Evolutionary conservation across 2,888 invertebrate species (phyloP), one percentile per base, ranked within the genome.

Genomic region (Drosophila mayaguana): DNA sequence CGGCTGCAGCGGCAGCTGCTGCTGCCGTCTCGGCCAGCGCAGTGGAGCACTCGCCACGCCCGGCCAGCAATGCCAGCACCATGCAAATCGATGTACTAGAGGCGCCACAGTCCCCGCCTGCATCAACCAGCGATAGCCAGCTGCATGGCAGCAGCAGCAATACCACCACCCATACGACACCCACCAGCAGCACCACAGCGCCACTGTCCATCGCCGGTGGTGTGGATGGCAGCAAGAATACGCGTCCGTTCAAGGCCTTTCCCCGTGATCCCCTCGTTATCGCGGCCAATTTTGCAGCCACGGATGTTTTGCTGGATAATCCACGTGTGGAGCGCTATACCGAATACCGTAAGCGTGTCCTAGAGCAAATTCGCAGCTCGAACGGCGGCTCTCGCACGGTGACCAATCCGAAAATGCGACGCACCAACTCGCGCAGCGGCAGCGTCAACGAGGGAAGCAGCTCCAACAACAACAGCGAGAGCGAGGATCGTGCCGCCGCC

Each of bases 381-480:
- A 96, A 95, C 72, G 95, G 94, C 51, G 95, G 94, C 0, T 92
- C 93, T 5, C 89, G 94, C 20, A 92, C 94, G 0, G 93, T 94
- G 1, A 93, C 95, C 28, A 96, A 96, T 81, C 95, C 96, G 0
- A 95, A 96, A 83, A 96, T 96, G 96, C 93, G 96, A n/a, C 93
- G 95, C 67, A 94, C 93, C 0, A 92, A 91, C 61, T 90, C 88
- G 5, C 72, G 87, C 20, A 92, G 88, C 67, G 87, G 90, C 54
- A 92, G 91, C 76, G 80, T 90, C 42, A 85, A 86, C 46, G 91
- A 89, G 54, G 87, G 89, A 54, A 85, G 84, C 73, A 88, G 83
- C 51, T 91, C 88, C 18, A 91, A 85, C 66, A 90, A 89, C 51
- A 92, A 88, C 63, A 92, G 91, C 74, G 92, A 92, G 69, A 90